Evolutionary conservation across 2,888 invertebrate species (phyloP), one percentile per base, ranked within the genome.

Genomic region (Tipula unca): DNA sequence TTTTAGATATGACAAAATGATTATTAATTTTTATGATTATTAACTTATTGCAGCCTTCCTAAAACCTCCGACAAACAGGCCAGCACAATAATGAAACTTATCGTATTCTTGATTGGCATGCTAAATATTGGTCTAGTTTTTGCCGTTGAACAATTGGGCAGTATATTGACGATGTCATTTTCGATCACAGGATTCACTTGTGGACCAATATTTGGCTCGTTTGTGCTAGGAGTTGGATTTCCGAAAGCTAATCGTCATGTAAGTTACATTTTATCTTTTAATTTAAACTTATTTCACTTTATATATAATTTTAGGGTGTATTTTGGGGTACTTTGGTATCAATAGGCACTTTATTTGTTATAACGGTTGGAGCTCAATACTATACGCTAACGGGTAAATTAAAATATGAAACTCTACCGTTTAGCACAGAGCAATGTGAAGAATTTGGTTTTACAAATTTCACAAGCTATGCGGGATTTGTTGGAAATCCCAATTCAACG

Each of bases 191-290:
- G 94, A 0, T 92, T 94, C 1, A 93, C 93, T 0, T 93, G 93
- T 17, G 95, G 95, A 3, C 94, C 95, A 0, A 89, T 94, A 5
- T 90, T 95, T 1, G 95, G 94, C 0, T 90, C 95, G 1, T 95
- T 95, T 88, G 92, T 93, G 0, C 89, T 95, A 29, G 95, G 95
- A 2, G 93, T 95, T 88, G 91, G 95, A 29, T 93, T 94, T 87
- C 94, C 95, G 0, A 93, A 93, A 88, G 93, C 93, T 0, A 94
- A 94, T 87, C 91, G 93, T 87, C 92, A 93, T 86, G 93, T 93
- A 89, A 91, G 17, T 84, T n/a, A 36, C 89, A 92, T 17, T 92
- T 92, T 86, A 91, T 92, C 14, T 92, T 90, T 4, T 2, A 6
- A 2, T n/a, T n/a, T 17, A 32, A 14, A 25, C 13, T 29, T n/a